Evolutionary conservation across 1,140 invertebrate species (phyloP), one percentile per base, ranked within the genome.

Genomic region (Copidosoma floridanum): DNA sequence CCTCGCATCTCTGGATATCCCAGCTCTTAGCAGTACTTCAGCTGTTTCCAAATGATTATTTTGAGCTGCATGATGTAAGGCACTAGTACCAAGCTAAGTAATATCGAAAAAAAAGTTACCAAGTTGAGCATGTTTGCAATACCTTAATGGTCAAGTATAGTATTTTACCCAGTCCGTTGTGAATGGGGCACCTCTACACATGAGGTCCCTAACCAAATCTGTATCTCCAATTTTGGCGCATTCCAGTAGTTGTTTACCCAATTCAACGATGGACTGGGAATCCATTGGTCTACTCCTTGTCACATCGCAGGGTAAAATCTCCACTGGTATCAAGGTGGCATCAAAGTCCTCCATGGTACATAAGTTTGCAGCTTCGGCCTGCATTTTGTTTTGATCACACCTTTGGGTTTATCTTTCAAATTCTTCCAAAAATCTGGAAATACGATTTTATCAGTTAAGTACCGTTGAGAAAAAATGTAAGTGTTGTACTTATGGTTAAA

Each of bases 91-190:
- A 47, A 95, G 78, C 92, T 94, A 72, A 38, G 60, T 62, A 59
- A 54, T 27, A 50, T 41, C 27, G 38, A 64, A 61, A 40, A 43
- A 46, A 40, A n/a, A 44, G 32, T 37, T 37, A 2, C 18, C 11
- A 14, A 47, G 41, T 35, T 16, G 1, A 14, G 8, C 4, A 23
- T n/a, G n/a, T n/a, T n/a, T n/a, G n/a, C n/a, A n/a, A n/a, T n/a
- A n/a, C n/a, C n/a, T n/a, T n/a, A n/a, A n/a, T n/a, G n/a, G n/a
- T n/a, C n/a, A n/a, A n/a, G n/a, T n/a, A n/a, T n/a, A n/a, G n/a
- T n/a, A n/a, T n/a, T n/a, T n/a, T 81, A 93, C 92, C 93, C 93
- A 95, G 75, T 97, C 93, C 16, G 93, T 90, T 1, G 91, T 92
- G 68, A 97, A 95, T 2, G 93, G 94, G 27, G 94, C 93, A 44